These are phyloP conservation scores for Vandiemenella viatica DNA, from an alignment of 2,888 invertebrate species.

Conservation along the genomic window DNA sequence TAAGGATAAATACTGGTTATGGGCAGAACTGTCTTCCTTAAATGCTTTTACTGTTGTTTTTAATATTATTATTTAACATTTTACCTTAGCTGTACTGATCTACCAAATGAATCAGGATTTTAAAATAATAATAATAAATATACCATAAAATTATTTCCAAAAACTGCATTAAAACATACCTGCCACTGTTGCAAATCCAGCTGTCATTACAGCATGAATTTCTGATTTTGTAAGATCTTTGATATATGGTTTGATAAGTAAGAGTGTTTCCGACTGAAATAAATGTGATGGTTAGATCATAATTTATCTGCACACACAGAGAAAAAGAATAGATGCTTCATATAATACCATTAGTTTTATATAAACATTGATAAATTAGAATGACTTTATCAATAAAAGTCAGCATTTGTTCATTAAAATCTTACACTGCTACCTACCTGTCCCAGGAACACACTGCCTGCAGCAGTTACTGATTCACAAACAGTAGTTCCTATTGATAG, in stretches of 20 bases:
- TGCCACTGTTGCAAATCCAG: constrained; percentile 90
- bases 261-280: constrained; percentile 68
- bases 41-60: no score
- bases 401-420: no score
- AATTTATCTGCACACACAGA: no score
- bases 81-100: no score
- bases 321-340: constrained; percentile 2
- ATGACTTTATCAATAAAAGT: constrained; percentile 1
- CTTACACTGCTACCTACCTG: no score
- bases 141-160: no score
- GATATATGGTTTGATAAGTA: constrained; percentile 78
- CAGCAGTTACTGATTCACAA: constrained; percentile 83
- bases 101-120: neutral
- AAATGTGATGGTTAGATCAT: neutral
- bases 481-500: constrained; percentile 70
- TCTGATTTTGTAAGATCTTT: constrained; percentile 76
- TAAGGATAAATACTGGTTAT: no score
- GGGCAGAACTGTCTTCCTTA: no score
- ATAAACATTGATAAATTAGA: neutral
- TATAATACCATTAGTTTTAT: neutral
- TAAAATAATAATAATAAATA: neutral
- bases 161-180: constrained; percentile 32
- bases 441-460: constrained; percentile 88
- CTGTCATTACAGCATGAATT: constrained; percentile 82
- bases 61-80: no score